phyloP scores from a whole-genome alignment of 2,888 invertebrate species.

The Drosophila tripunctata region DNA sequence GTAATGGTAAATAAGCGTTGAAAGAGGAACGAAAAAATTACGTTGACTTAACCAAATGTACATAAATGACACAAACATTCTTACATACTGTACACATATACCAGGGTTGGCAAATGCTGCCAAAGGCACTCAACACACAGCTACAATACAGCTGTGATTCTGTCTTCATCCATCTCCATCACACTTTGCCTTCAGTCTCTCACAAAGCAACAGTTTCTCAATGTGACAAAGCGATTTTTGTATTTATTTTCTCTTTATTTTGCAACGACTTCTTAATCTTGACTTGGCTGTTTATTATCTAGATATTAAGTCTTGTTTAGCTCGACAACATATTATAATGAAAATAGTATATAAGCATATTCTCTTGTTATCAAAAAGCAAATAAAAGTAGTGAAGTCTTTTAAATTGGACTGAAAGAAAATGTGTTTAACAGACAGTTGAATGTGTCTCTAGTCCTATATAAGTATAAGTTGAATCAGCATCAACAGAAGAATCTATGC shows the following conservation, averaged over 20 bases:
- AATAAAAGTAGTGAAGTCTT: too few relatives aligned
- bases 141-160: slow-evolving; percentile 24
- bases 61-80: slow-evolving; percentile 34
- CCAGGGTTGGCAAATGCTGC: slow-evolving; percentile 15
- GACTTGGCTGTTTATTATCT: neutral
- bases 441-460: too few relatives aligned
- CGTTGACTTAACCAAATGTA: slow-evolving; percentile 66
- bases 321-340: too few relatives aligned
- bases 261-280: neutral
- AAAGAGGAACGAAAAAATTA: slow-evolving; percentile 66
- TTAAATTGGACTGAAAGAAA: too few relatives aligned
- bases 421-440: too few relatives aligned
- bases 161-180: slow-evolving; percentile 29
- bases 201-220: slow-evolving; percentile 30
- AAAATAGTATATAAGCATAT: too few relatives aligned
- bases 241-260: neutral
- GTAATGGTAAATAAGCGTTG: slow-evolving; percentile 70
- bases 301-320: neutral
- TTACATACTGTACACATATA: slow-evolving; percentile 10
- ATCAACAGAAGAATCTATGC: too few relatives aligned
- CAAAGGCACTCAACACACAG: slow-evolving; percentile 10
- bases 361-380: too few relatives aligned
- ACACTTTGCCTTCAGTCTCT: neutral
- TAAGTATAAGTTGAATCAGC: too few relatives aligned
- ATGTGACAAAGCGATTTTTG: neutral